Evolutionary conservation across 2,888 invertebrate species (phyloP), one percentile per base, ranked within the genome.

Genomic region (Sympetrum striolatum): DNA sequence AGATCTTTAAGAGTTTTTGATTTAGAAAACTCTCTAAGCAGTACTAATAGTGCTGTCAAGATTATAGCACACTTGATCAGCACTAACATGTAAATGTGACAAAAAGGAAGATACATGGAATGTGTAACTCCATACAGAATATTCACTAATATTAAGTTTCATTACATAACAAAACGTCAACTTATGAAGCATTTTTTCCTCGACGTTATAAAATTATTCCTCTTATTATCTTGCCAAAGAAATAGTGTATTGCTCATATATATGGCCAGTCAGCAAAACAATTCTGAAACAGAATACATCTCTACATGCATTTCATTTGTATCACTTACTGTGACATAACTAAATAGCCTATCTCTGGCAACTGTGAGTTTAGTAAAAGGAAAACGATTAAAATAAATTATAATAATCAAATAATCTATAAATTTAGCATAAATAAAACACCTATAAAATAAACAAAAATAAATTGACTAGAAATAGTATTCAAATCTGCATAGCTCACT

Each of bases 381-480:
- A 25, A 82, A 35, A 60, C 4, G 35, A 82, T 15, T 39, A n/a
- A 86, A 37, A 12, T 37, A 64, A 37, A 0, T 37, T 22, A 8
- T 10, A 53, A 53, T 58, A 31, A 82, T 53, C 31, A 86, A 37
- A 60, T 37, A 31, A 31, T 6, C 25, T 73, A 31, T 6, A 4
- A 2, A 14, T 12, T n/a, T 12, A 31, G 8, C 10, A 31, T 73
- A 14, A 14, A 31, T 73, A 73, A 73, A 31, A 73, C 31, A 31
- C 8, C 15, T 53, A 53, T 10, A 73, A 31, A 31, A 12, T 31
- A 2, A 31, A 53, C 8, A 53, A 48, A 82, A 82, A 53, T 53
- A 86, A 86, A 60, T 35, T 60, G 86, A 86, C 86, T 86, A 86
- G 60, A 86, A 86, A 64, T 2, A 14, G 25, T 60, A 60, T 5